A percentile compares a stretch with the other conserved stretches of the same genome.
phyloP scores from a whole-genome alignment of 2,113 vertebrate species.

The Phasianus colchicus region DNA sequence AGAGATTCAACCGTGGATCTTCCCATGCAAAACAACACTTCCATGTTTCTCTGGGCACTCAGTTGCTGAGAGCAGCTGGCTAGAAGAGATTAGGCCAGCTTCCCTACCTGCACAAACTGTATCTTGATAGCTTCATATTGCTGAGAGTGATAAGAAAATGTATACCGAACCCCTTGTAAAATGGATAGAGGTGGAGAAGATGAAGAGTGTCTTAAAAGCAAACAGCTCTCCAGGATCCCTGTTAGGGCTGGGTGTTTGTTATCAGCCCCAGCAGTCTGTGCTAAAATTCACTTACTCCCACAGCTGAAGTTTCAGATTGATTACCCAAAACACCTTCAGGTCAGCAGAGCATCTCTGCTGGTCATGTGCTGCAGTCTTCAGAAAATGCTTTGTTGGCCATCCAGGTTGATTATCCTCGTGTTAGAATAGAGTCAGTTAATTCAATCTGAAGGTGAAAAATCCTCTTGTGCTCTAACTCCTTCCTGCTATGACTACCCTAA shows the following conservation, averaged over 20 bases:
- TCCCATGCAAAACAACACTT: background rate
- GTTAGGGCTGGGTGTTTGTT: background rate
- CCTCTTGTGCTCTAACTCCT: background rate
- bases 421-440: slow-evolving; percentile 27
- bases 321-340: background rate
- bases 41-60: background rate
- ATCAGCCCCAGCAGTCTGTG: slow-evolving; percentile 9
- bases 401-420: background rate
- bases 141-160: background rate
- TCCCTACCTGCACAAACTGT: background rate
- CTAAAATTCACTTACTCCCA: slow-evolving; percentile 3
- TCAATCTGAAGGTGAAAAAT: slow-evolving; percentile 9
- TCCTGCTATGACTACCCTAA: background rate
- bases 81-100: background rate
- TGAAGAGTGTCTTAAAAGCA: background rate
- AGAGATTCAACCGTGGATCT: background rate
- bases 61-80: background rate
- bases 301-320: background rate
- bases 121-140: background rate
- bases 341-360: background rate
- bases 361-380: background rate
- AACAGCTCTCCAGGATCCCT: background rate
- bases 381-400: slow-evolving; percentile 9
- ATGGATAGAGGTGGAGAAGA: background rate
- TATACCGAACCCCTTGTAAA: background rate